Evolutionary conservation across 2,113 vertebrate species (phyloP), one percentile per base, ranked within the genome.

Genomic region (Perca schrenkii): DNA sequence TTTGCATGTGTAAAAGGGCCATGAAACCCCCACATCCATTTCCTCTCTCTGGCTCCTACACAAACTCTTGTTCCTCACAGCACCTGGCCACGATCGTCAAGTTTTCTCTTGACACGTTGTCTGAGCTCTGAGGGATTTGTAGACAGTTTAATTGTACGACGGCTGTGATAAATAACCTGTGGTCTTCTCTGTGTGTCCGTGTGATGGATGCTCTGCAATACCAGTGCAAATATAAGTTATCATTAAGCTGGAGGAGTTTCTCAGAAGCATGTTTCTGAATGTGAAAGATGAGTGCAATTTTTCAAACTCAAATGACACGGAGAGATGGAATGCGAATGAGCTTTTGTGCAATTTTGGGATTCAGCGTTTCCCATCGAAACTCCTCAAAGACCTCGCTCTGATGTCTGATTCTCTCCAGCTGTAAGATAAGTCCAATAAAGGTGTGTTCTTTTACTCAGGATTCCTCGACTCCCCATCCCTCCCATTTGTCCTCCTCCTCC

Each of bases 351-450:
- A 12, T 28, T 22, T 57, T 40, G 52, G 25, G 61, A 73, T 64
- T 60, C 49, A 58, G 61, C 12, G 53, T 61, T 62, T 80, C 40
- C 61, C 17, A 12, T 0, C 50, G 25, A 82, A 65, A 49, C n/a
- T 19, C 43, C 36, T 64, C 66, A 15, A n/a, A 74, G 58, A 46
- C 62, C 7, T 83, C 0, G 1, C 58, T 79, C 15, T 72, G 68
- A 77, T 85, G 50, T 85, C 25, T 88, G 64, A 87, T 75, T 70
- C 72, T 60, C 80, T 86, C 70, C 89, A 91, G 84, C 76, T 93
- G 91, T 54, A 53, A 74, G n/a, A 60, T 15, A 54, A 56, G 50
- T 15, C 25, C 70, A 49, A 85, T 88, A 53, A 77, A 82, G 62
- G 72, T 67, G 53, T 80, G 79, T 58, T 67, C 17, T 47, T 56